These are phyloP conservation scores for Vulpes lagopus DNA, from an alignment of 2,113 vertebrate genomes.

Conservation along the genomic window DNA sequence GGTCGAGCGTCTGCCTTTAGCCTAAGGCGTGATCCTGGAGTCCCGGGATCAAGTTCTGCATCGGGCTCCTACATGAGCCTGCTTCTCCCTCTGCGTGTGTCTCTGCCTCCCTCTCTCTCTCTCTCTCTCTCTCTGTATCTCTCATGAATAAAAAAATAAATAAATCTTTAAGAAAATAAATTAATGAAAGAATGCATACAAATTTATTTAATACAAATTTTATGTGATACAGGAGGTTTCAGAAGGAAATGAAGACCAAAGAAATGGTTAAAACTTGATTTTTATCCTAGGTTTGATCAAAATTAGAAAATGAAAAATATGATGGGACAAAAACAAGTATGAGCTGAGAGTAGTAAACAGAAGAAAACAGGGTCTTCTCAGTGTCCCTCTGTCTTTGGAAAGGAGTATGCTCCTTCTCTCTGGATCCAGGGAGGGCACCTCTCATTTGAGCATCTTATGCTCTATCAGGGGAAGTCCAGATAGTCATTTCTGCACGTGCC, in stretches of 20 bases:
- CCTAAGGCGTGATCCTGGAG: too few relatives aligned
- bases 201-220: neutral
- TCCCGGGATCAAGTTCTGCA: too few relatives aligned
- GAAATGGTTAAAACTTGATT: neutral
- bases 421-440: neutral
- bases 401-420: neutral
- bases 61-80: too few relatives aligned
- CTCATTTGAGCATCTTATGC: neutral
- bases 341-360: neutral
- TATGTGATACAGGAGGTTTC: neutral
- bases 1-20: too few relatives aligned
- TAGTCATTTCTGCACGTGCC: neutral
- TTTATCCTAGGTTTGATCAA: neutral
- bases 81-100: too few relatives aligned
- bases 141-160: too few relatives aligned
- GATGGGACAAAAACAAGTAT: neutral
- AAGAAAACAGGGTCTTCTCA: neutral
- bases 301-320: neutral
- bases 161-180: neutral
- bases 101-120: too few relatives aligned
- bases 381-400: neutral
- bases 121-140: too few relatives aligned
- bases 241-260: neutral
- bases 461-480: neutral
- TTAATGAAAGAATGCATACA: neutral